Conservation (phyloP, 1,140 invertebrate species). For the Helicoverpa armigera region DNA sequence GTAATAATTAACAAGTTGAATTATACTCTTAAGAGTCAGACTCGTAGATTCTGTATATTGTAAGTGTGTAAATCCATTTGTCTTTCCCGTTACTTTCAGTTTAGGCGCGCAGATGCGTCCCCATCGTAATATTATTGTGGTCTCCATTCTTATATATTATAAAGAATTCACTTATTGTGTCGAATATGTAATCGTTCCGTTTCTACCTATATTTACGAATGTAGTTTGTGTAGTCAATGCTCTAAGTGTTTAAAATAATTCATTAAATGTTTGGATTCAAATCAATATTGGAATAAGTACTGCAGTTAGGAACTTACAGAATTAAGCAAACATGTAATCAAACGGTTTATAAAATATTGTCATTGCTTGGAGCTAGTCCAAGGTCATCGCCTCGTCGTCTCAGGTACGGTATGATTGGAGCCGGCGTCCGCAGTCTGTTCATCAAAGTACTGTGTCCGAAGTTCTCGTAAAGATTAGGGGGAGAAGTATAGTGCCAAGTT, state of each 20-base stretch:
- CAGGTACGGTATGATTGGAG: conserved; percentile 54
- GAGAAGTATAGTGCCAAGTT: conserved; percentile 3
- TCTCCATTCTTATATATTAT: conserved; percentile 59
- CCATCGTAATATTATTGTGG: conserved; percentile 59
- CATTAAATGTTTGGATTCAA: conserved; percentile 55
- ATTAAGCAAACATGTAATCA: conserved; percentile 64
- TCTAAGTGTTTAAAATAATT: conserved; percentile 55
- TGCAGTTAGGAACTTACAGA: conserved; percentile 71
- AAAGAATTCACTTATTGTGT: conserved; percentile 60
- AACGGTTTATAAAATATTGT: conserved; percentile 59
- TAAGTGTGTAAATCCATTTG: conserved; percentile 85
- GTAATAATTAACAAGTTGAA: conserved; percentile 59
- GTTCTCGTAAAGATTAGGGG: background rate
- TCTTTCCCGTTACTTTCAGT: conserved; percentile 78
- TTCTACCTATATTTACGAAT: conserved; percentile 44
- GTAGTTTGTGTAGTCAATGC: conserved; percentile 55
- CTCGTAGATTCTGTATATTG: conserved; percentile 79
- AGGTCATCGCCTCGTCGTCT: conserved; percentile 56
- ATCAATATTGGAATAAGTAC: conserved; percentile 63
- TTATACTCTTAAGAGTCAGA: conserved; percentile 74
- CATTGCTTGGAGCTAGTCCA: conserved; percentile 59
- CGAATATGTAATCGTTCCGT: conserved; percentile 45
- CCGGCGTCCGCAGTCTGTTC: conserved; percentile 35
- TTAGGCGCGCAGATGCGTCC: conserved; percentile 49
- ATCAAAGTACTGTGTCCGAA: conserved; percentile 2